Conservation (phyloP, 2,113 vertebrate genomes). For the Stegostoma tigrinum region DNA sequence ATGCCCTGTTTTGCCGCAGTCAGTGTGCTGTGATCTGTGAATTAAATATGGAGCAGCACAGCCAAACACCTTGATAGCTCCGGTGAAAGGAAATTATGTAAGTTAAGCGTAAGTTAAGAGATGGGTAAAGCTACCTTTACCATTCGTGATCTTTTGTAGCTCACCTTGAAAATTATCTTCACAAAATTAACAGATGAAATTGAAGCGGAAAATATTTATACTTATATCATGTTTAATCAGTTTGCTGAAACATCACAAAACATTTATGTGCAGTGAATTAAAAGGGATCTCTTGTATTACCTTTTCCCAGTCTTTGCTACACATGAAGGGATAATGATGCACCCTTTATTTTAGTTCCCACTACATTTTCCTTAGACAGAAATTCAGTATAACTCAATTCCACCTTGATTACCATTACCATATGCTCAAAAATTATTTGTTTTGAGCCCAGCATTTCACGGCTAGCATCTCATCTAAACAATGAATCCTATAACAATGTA, state of each 20-base stretch:
- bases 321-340: neutral
- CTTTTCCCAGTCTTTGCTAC: neutral
- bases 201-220: neutral
- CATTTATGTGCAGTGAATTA: neutral
- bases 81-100: no score
- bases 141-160: neutral
- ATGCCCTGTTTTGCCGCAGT: no score
- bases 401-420: neutral
- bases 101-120: no score
- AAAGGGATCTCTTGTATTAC: neutral
- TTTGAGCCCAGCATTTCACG: neutral
- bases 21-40: no score
- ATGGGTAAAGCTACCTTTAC: neutral
- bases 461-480: neutral
- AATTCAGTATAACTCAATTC: neutral
- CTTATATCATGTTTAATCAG: neutral
- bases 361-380: neutral
- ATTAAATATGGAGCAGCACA: no score
- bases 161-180: neutral
- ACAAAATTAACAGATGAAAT: neutral
- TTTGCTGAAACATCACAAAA: neutral
- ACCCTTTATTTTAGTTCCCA: neutral
- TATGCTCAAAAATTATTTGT: neutral
- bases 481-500: neutral
- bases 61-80: no score